Conservation (phyloP, 1,140 invertebrate genomes). For the Cherax destructor region DNA sequence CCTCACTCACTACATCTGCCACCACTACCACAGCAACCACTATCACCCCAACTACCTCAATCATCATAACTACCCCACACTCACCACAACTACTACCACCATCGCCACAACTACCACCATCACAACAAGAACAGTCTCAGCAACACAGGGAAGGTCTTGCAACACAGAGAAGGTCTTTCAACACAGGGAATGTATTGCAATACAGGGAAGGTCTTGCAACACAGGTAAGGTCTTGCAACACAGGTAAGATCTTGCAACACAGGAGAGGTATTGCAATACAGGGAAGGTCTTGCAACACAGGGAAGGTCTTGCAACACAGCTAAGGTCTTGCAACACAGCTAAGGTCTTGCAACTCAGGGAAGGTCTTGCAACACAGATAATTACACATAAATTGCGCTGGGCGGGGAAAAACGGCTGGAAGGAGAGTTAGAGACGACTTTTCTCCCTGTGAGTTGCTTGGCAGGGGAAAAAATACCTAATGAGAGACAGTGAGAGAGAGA, state of each 20-base stretch:
- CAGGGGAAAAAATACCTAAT: not conserved
- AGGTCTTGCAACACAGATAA: not conserved
- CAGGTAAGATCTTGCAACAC: not conserved
- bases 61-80: too few species aligned
- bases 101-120: too few species aligned
- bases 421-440: not conserved
- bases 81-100: too few species aligned
- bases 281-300: too few species aligned
- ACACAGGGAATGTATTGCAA: not conserved
- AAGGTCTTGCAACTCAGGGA: not conserved
- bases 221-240: not conserved
- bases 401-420: not conserved
- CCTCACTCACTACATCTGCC: not conserved
- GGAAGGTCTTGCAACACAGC: too few species aligned
- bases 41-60: too few species aligned
- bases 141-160: too few species aligned
- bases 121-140: too few species aligned
- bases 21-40: too few species aligned
- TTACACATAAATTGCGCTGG: not conserved
- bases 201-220: not conserved
- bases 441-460: conserved; percentile 1
- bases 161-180: too few species aligned
- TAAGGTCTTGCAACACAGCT: too few species aligned
- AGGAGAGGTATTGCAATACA: not conserved
- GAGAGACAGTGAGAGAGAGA: not conserved